Evolutionary conservation across 1,140 invertebrate species (phyloP), one percentile per base, ranked within the genome.

Genomic region (Cataglyphis hispanica): DNA sequence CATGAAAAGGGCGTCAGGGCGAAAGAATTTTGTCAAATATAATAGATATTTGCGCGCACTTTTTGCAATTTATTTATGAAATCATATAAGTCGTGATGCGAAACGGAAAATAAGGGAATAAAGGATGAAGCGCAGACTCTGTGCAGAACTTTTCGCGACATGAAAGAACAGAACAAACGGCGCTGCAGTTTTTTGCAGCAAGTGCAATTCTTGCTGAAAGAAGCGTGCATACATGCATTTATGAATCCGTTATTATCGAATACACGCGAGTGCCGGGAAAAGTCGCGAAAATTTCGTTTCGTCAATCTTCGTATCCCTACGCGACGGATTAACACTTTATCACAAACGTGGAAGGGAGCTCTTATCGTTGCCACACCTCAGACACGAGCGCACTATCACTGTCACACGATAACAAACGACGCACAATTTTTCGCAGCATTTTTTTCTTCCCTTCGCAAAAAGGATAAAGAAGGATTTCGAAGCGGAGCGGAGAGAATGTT

Each of bases 291-390:
- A 37, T 3, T 50, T 7, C 8, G 27, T 19, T 60, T 40, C 27
- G 11, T 34, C 43, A 7, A 10, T 53, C 8, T 43, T 1, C 11
- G 25, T 81, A 78, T 69, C 10, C 27, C 46, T n/a, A 2, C 22
- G 22, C 16, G 34, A 58, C 7, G 63, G 50, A 70, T 72, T 58
- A 60, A 43, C 25, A 34, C 64, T 19, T 81, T 81, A 72, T 81
- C 78, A 31, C 53, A 25, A 80, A 37, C 7, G 31, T 53, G 13
- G 43, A 19, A 40, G 46, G 37, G 2, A 1, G 0, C 11, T 40
- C 25, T 81, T 72, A 81, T 81, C 66, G 11, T 60, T 25, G 76
- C 53, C 76, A 67, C 76, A 80, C 76, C 76, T 80, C 50, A n/a
- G 25, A 60, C 66, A 66, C 43, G 27, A 37, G 27, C 43, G n/a